Evolutionary conservation across 2,113 vertebrate genomes (phyloP).

Genomic region (Riparia riparia): DNA sequence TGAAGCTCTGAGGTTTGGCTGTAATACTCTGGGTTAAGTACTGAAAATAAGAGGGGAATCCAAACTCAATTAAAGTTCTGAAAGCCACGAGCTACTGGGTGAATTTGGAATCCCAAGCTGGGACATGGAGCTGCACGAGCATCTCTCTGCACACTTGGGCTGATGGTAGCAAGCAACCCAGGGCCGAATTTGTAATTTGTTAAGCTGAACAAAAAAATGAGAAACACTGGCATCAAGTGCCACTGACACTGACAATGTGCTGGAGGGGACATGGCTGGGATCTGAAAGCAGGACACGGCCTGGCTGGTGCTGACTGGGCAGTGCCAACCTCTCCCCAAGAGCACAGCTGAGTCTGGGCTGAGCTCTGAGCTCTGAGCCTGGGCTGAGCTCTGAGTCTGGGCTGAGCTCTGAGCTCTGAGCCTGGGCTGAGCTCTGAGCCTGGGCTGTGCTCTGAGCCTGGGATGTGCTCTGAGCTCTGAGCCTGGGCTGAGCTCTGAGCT

Average conservation of each 20-base stretch:
- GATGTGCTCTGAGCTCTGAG: neutral
- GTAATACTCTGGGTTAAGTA: neutral
- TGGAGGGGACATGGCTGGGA: rapidly evolving
- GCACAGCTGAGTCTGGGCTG: neutral
- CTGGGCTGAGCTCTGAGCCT: neutral
- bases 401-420: neutral
- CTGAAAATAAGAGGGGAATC: neutral
- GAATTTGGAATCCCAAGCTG: neutral
- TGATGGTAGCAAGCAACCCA: rapidly evolving
- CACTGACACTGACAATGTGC: neutral
- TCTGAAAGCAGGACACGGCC: neutral
- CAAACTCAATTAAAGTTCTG: neutral
- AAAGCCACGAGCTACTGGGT: neutral
- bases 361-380: neutral
- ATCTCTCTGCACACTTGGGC: neutral
- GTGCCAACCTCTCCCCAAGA: neutral
- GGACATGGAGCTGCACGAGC: neutral
- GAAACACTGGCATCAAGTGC: neutral
- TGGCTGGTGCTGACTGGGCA: neutral
- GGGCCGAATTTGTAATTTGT: rapidly evolving
- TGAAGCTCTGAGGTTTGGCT: neutral
- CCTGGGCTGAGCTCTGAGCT: neutral
- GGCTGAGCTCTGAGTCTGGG: neutral
- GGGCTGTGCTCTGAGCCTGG: neutral
- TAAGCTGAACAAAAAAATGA: neutral